These are phyloP conservation scores for Orius insidiosus DNA, from an alignment of 1,140 invertebrate genomes.

Conservation along the genomic window DNA sequence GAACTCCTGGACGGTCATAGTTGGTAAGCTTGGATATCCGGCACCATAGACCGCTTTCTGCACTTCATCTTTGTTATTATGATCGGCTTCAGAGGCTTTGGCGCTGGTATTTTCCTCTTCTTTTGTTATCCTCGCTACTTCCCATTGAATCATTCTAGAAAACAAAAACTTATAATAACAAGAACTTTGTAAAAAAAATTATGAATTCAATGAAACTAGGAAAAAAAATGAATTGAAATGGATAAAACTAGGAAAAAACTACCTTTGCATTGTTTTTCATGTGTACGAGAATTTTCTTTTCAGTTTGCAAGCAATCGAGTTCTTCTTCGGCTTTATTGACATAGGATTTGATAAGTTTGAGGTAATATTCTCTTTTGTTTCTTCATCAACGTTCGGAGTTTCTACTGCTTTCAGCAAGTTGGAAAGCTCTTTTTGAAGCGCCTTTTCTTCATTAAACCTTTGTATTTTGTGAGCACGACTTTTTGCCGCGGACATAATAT, in stretches of 20 bases:
- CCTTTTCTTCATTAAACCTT: constrained; percentile 63
- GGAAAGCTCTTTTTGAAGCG: constrained; percentile 47
- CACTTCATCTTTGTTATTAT: constrained; percentile 78
- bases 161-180: background rate
- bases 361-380: constrained; percentile 64
- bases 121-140: constrained; percentile 14
- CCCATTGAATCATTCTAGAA: constrained; percentile 8
- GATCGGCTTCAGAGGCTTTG: constrained; percentile 61
- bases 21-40: constrained; percentile 86
- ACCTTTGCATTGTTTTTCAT: constrained; percentile 36
- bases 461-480: constrained; percentile 57
- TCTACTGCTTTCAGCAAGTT: constrained; percentile 6
- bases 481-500: constrained; percentile 19
- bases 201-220: too few relatives aligned
- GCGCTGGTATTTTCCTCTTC: constrained; percentile 17
- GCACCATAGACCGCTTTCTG: constrained; percentile 88
- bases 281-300: constrained; percentile 55
- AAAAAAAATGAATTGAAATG: too few relatives aligned
- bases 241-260: too few relatives aligned
- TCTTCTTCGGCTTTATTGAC: constrained; percentile 61
- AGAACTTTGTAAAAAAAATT: background rate
- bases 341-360: constrained; percentile 58
- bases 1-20: constrained; percentile 87
- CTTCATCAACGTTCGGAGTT: constrained; percentile 53
- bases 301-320: constrained; percentile 47